Conservation (phyloP, 2,113 vertebrate genomes). For the Serinus canaria region DNA sequence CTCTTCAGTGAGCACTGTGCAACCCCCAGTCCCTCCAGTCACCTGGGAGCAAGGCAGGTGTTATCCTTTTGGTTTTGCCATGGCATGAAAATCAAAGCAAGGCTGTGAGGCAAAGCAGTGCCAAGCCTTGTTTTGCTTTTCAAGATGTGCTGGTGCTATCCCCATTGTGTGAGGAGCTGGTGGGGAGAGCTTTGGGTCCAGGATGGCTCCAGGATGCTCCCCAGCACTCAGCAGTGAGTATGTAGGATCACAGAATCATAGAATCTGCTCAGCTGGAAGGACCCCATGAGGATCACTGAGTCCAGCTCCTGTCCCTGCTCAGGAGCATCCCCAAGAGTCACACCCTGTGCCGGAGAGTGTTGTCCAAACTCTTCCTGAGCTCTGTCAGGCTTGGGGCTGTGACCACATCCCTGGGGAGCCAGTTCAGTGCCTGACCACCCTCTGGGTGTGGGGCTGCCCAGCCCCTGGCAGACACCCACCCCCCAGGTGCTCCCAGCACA, state of each 20-base stretch:
- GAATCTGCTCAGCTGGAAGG: not conserved
- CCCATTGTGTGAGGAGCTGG: accelerated
- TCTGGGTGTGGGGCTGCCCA: not conserved
- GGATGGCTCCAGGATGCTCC: not conserved
- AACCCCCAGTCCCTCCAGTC: not conserved
- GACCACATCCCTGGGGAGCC: not conserved
- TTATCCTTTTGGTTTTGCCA: not conserved
- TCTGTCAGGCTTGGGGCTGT: not conserved
- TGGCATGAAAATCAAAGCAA: not conserved
- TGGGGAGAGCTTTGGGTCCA: not conserved
- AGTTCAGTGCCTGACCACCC: not conserved
- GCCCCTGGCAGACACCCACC: not conserved
- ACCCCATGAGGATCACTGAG: not conserved
- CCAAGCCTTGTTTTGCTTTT: not conserved
- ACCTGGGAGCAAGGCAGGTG: not conserved
- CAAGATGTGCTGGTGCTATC: accelerated
- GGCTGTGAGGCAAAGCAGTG: not conserved
- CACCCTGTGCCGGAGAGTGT: not conserved
- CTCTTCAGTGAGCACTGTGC: not conserved
- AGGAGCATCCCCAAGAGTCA: not conserved
- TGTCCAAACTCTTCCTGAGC: not conserved
- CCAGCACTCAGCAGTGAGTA: accelerated
- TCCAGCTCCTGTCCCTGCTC: not conserved
- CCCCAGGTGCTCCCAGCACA: not conserved
- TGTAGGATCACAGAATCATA: accelerated